These are phyloP conservation scores for Cydia fagiglandana DNA, from an alignment of 1,140 invertebrate species.

Conservation along the genomic window DNA sequence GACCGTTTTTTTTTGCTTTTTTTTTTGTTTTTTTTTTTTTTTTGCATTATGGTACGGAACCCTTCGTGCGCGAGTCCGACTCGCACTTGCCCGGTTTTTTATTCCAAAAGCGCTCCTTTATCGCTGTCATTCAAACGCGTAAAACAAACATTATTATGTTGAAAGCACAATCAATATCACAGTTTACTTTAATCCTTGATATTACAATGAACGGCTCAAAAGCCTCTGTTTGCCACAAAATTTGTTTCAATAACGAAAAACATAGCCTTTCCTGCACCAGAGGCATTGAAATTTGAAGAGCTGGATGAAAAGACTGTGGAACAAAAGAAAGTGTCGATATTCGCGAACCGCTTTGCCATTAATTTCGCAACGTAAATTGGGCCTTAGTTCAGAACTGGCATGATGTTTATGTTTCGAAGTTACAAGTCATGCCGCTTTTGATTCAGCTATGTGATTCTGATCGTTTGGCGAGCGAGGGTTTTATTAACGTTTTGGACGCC, in stretches of 20 bases:
- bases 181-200: neutral
- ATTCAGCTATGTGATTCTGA: neutral
- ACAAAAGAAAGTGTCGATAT: neutral
- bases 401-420: conserved; percentile 9
- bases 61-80: too few relatives aligned
- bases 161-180: neutral
- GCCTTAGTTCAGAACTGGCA: neutral
- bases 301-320: neutral
- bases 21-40: too few relatives aligned
- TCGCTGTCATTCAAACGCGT: neutral
- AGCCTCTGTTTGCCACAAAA: neutral
- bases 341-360: conserved; percentile 1
- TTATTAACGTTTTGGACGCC: too few relatives aligned
- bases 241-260: conserved; percentile 2
- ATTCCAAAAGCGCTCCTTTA: neutral
- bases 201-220: neutral
- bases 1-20: too few relatives aligned
- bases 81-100: too few relatives aligned
- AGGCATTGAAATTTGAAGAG: neutral
- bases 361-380: neutral
- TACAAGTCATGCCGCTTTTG: neutral
- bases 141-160: neutral
- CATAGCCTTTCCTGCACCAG: neutral
- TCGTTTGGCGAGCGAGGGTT: neutral
- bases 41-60: too few relatives aligned